Conservation (phyloP, 2,113 vertebrate species). For the mouse (Mus musculus) region DNA sequence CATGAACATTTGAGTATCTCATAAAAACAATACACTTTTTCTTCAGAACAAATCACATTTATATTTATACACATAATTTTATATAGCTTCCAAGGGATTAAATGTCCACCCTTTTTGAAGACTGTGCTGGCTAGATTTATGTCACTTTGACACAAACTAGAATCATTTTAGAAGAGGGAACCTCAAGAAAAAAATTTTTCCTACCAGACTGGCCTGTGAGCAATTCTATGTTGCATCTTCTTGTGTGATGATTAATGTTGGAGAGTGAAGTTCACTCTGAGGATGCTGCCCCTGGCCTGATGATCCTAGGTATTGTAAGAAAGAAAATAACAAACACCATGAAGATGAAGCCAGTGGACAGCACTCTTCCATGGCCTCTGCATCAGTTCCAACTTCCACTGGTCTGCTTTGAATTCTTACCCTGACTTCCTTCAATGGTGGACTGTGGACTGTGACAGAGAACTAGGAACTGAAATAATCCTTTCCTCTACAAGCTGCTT, state of each 20-base stretch:
- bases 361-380: neutral
- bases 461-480: neutral
- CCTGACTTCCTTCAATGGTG: neutral
- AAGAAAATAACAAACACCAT: neutral
- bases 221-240: neutral
- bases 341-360: neutral
- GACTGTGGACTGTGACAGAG: neutral
- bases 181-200: neutral
- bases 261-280: neutral
- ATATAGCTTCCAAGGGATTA: neutral
- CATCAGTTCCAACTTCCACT: neutral
- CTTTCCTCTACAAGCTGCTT: neutral
- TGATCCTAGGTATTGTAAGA: neutral
- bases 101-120: neutral
- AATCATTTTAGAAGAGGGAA: neutral
- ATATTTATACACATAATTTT: conserved; percentile 1
- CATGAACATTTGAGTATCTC: neutral
- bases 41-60: neutral
- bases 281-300: too few species aligned
- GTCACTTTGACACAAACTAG: neutral
- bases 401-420: neutral
- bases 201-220: neutral
- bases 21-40: neutral
- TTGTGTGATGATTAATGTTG: neutral
- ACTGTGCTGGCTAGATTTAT: neutral